These are phyloP conservation scores for Trissoscelio sp. DNA, from an alignment of 2,888 invertebrate genomes.

Conservation along the genomic window DNA sequence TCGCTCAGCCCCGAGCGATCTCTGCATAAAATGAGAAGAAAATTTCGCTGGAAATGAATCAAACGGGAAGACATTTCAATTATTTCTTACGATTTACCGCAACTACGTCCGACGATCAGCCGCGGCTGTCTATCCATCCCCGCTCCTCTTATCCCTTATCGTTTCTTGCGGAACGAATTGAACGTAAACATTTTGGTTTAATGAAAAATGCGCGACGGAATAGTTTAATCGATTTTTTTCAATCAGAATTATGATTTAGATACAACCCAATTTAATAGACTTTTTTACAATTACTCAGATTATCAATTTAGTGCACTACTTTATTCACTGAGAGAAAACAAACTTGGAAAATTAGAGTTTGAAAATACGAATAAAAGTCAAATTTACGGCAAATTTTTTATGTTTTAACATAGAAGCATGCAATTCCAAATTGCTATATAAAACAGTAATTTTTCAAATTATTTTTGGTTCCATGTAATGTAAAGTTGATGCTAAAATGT, in stretches of 20 bases:
- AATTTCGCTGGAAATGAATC: constrained; percentile 81
- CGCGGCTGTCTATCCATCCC: constrained; percentile 17
- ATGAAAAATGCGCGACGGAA: constrained; percentile 36
- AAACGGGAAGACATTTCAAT: constrained; percentile 82
- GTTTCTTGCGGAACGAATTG: constrained; percentile 29
- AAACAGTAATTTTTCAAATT: no score
- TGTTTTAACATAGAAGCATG: no score
- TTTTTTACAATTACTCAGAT: constrained; percentile 13
- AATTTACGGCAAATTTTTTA: no score
- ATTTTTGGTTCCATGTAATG: neutral
- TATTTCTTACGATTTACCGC: constrained; percentile 78
- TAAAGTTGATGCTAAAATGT: neutral
- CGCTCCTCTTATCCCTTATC: constrained; percentile 33
- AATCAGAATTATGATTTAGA: neutral
- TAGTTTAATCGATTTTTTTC: neutral
- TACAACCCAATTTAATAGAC: no score
- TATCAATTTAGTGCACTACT: neutral
- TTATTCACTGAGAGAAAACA: neutral
- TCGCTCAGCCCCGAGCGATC: constrained; percentile 72
- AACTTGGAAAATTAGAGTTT: neutral
- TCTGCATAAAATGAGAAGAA: constrained; percentile 81
- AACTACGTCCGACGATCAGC: constrained; percentile 37
- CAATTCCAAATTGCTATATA: no score
- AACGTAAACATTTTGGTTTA: constrained; percentile 43
- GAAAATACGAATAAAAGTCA: no score